phyloP scores from a whole-genome alignment of 2,113 vertebrate species.

The Stomatorhinus ivindoensis region DNA sequence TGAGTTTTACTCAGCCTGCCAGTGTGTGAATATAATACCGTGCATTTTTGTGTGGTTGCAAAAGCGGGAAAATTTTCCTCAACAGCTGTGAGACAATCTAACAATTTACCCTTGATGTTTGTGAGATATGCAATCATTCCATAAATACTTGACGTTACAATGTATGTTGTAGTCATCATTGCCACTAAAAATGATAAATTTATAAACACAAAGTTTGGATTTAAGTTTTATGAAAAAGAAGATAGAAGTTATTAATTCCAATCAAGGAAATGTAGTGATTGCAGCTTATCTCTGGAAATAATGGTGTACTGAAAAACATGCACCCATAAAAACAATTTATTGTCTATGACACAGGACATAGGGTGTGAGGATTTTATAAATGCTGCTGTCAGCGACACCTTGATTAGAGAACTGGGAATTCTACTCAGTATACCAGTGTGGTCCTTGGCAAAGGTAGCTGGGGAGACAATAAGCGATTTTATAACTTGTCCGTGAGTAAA shows the following conservation, averaged over 20 bases:
- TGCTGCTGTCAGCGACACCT: neutral
- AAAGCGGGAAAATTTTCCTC: neutral
- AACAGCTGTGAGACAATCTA: neutral
- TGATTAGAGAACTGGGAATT: neutral
- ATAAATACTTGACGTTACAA: neutral
- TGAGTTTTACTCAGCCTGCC: neutral
- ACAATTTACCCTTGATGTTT: neutral
- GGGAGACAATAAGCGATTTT: neutral
- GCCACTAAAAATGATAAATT: neutral
- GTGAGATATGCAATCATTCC: neutral
- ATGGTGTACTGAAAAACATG: neutral
- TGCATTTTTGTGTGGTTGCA: neutral
- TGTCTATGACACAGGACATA: neutral
- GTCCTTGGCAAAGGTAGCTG: neutral
- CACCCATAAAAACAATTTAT: neutral
- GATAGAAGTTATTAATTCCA: neutral
- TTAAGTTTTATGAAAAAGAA: neutral
- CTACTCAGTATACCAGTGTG: neutral
- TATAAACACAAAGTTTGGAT: neutral
- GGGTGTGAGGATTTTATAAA: neutral
- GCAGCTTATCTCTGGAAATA: neutral
- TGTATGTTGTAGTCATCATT: neutral
- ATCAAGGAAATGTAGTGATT: neutral
- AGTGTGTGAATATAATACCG: neutral
- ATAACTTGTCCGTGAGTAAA: conserved; percentile 5